Base-by-base conservation (phyloP, 2,888 invertebrate genomes). In the Netelia virgata region DNA sequence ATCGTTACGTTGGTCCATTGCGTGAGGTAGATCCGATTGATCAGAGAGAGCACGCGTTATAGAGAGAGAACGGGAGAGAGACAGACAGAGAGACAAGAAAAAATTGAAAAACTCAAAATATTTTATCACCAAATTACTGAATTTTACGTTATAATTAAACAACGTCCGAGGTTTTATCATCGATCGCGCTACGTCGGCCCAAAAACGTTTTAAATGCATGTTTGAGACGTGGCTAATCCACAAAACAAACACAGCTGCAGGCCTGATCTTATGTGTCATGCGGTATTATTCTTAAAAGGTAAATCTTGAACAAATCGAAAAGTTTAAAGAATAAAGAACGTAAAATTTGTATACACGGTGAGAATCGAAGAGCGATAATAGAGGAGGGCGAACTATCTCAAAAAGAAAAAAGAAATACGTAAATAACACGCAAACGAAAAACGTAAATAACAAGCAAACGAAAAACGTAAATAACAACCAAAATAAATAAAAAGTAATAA, bases 301-400 rank as follows among this genome's bases (percentile, higher is more conserved):
- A 36, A 36, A 36, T 36, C 6, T 36, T 36, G 6, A 36, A 36
- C 36, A 36, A 36, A 6, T 6, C 1, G 6, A 36, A 36, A 6
- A 36, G 3, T 36, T 36, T 36, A 36, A 36, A 36, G 36, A 36
- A 6, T 23, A 66, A 53, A 53, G 16, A 53, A 14, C 16, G 57
- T 41, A 72, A 81, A 20, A 69, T 84, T 77, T 81, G 57, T 69
- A 70, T 73, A 64, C 66, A 53, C 16, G 8, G 28, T 50, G 28
- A 41, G 11, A 61, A 36, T 11, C 1, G 28, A 78, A 50, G 23
- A 23, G 50, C 53, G 43, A 47, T 10, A 61, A 76, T 36, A 18
- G 66, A 73, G 75, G 53, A 43, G 8, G 20, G 18, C 47, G 28
- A 82, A 82, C 77, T 63, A 74, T 74, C 41, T 69, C 36, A 10